A percentile compares a stretch with the other conserved stretches of the same genome.
phyloP scores from a whole-genome alignment of 1,140 invertebrate genomes.

The Lanistes nyassanus region DNA sequence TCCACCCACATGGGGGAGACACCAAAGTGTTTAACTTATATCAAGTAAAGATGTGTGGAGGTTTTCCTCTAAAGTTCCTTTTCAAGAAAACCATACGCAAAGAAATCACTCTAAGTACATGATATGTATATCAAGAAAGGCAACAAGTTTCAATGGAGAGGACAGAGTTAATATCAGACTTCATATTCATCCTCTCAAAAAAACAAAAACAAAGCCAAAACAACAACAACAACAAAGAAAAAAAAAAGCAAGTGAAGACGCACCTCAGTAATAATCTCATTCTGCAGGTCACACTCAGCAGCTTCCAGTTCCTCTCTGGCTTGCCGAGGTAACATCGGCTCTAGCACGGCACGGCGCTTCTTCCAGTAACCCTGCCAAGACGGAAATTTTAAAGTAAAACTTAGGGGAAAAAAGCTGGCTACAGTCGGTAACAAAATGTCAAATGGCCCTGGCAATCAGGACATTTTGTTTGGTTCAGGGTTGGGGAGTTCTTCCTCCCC shows the following conservation, averaged over 20 bases:
- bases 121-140: neutral
- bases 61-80: too few species aligned
- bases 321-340: constrained; percentile 39
- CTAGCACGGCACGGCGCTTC: constrained; percentile 50
- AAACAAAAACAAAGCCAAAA: too few species aligned
- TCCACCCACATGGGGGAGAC: too few species aligned
- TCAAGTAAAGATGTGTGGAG: too few species aligned
- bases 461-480: neutral
- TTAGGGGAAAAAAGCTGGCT: constrained; percentile 3
- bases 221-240: too few species aligned
- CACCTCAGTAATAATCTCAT: constrained; percentile 57
- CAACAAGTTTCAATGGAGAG: neutral
- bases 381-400: constrained; percentile 9
- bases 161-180: neutral
- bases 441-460: neutral
- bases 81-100: too few species aligned
- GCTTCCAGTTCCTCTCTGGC: constrained; percentile 36
- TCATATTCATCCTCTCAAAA: too few species aligned
- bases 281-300: constrained; percentile 43
- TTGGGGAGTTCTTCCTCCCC: neutral
- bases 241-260: too few species aligned
- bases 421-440: neutral
- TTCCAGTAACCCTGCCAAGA: constrained; percentile 57
- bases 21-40: too few species aligned
- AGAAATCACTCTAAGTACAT: too few species aligned